Evolutionary conservation across 1,140 invertebrate genomes (phyloP), one percentile per base, ranked within the genome.

Genomic region (Drepana arcuata): DNA sequence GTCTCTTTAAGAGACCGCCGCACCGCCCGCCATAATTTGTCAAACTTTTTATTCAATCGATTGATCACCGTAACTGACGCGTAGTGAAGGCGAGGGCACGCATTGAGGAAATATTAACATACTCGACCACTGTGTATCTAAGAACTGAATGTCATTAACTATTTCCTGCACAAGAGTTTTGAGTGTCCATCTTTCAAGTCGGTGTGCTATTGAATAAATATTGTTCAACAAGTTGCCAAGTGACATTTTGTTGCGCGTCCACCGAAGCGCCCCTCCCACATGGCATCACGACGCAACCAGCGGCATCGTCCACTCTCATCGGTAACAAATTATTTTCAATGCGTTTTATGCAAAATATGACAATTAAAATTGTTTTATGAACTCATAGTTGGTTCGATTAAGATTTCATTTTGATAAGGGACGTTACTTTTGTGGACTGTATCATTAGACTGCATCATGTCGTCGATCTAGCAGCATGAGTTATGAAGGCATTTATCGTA

Each of bases 171-270:
- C 55, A 56, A 70, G 66, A 58, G 57, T 56, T 56, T 73, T 61
- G 60, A 79, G 74, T 70, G 62, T 57, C 43, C 62, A 60, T 66
- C 61, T 63, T 70, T 64, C 48, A 61, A 68, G 62, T 58, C 55
- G 47, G 48, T 65, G 46, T 55, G 59, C 55, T 62, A 66, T 80
- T 80, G 68, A 75, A 80, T 70, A 77, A 77, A 80, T 68, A 80
- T 75, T 70, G 61, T 75, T 61, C 43, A 63, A 78, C 65, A 72
- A 73, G 67, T 72, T 62, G 61, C 62, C 68, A 66, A 74, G 69
- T 74, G 67, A 78, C 71, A 80, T 74, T 73, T 71, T 54, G 56
- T 59, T 59, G 58, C 50, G 55, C 53, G 34, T 37, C 41, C 52
- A 48, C 55, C 46, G 35, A 21, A 40, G 48, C 43, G n/a, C 42